Evolutionary conservation across 1,140 invertebrate species (phyloP).

Genomic region (Pogonognathellus flavescens): DNA sequence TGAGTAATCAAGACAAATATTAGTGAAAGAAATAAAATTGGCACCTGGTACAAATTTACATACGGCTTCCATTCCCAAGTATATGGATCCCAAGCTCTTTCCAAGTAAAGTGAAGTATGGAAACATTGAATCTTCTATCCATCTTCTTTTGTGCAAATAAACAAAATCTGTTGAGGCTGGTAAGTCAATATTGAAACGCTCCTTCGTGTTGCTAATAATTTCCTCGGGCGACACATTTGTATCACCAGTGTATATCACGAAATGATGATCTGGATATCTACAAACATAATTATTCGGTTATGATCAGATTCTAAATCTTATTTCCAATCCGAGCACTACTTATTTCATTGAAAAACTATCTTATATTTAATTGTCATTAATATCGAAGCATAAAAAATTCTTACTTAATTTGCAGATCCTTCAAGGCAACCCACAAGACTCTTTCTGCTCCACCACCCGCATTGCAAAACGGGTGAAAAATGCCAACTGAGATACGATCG

Average conservation of each 20-base stretch:
- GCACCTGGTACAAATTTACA: constrained; percentile 80
- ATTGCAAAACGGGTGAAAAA: constrained; percentile 99
- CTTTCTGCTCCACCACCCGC: constrained; percentile 97
- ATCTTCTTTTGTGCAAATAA: constrained; percentile 80
- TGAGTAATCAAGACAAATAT: constrained; percentile 32
- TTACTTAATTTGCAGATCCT: constrained; percentile 85
- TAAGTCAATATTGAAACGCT: constrained; percentile 85
- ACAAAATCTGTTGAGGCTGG: constrained; percentile 80
- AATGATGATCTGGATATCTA: constrained; percentile 82
- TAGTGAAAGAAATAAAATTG: background rate
- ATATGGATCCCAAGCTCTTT: constrained; percentile 92
- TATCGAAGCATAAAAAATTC: background rate
- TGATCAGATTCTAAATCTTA: no score
- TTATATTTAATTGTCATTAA: background rate
- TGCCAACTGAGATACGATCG: constrained; percentile 75
- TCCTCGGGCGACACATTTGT: constrained; percentile 80
- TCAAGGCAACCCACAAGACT: constrained; percentile 94
- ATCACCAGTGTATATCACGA: constrained; percentile 92
- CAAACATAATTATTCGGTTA: constrained; percentile 38
- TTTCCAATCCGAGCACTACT: no score
- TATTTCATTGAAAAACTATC: no score
- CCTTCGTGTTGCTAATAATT: constrained; percentile 82
- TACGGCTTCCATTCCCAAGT: constrained; percentile 91
- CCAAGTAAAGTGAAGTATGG: constrained; percentile 94
- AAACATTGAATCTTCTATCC: constrained; percentile 88